Evolutionary conservation across 1,140 invertebrate species (phyloP).

Genomic region (Stenopsyche tienmushanensis): DNA sequence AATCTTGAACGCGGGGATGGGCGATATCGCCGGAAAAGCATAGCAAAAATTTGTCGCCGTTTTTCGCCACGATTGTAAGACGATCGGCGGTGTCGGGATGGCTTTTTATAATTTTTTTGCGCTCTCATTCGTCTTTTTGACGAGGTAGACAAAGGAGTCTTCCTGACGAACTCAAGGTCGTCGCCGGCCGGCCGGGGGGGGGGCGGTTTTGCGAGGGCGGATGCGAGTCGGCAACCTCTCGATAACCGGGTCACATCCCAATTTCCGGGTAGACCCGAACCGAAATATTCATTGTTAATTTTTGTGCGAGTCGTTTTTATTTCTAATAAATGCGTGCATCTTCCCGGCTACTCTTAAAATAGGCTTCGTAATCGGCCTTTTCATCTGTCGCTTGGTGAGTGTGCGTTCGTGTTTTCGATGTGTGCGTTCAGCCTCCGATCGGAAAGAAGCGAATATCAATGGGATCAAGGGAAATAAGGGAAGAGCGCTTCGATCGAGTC

Average conservation of each 20-base stretch:
- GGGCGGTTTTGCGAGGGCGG: not conserved
- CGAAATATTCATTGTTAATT: slow-evolving; percentile 2
- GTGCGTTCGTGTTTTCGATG: not conserved
- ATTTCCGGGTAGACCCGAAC: not conserved
- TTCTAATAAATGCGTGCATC: no score
- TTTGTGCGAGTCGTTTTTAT: not conserved
- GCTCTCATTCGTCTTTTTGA: no score
- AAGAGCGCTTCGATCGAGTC: not conserved
- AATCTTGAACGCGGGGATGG: no score
- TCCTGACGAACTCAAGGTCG: not conserved
- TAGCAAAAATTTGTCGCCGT: no score
- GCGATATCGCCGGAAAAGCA: no score
- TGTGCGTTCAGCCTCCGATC: no score
- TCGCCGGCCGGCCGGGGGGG: not conserved
- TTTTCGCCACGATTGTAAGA: no score
- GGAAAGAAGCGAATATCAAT: not conserved
- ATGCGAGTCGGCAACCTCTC: not conserved
- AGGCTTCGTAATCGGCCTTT: no score
- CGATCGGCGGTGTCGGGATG: no score
- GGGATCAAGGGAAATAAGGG: not conserved
- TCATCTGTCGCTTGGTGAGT: not conserved
- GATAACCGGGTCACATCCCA: slow-evolving; percentile 4
- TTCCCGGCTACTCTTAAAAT: no score
- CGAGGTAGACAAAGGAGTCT: no score
- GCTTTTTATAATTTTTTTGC: no score